phyloP scores from a whole-genome alignment of 1,140 invertebrate species.

The Drosophila sturtevanti region DNA sequence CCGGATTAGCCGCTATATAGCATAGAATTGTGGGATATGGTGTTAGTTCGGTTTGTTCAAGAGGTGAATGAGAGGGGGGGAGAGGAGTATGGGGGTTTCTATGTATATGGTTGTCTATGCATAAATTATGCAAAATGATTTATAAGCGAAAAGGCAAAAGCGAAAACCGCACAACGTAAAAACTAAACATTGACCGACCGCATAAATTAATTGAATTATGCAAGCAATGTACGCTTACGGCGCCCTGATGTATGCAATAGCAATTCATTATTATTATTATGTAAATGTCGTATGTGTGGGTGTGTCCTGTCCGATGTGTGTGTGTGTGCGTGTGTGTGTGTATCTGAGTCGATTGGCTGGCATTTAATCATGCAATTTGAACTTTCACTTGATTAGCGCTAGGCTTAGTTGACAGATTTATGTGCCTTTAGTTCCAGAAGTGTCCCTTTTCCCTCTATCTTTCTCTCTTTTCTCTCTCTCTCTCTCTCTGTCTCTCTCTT shows the following conservation, averaged over 20 bases:
- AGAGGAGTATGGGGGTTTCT: conserved; percentile 15
- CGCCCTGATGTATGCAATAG: conserved; percentile 26
- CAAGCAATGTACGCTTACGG: conserved; percentile 28
- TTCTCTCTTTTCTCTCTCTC: neutral
- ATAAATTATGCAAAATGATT: conserved; percentile 80
- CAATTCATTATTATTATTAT: conserved; percentile 59
- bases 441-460: neutral
- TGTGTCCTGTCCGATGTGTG: conserved; percentile 7
- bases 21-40: too few species aligned
- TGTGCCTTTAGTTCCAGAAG: conserved; percentile 7
- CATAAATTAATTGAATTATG: conserved; percentile 81
- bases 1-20: neutral
- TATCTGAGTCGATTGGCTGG: conserved; percentile 37
- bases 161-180: conserved; percentile 53
- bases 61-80: conserved; percentile 4
- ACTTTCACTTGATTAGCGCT: conserved; percentile 71
- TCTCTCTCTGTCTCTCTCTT: conserved; percentile 8
- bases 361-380: conserved; percentile 60
- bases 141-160: conserved; percentile 59
- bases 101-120: conserved; percentile 29
- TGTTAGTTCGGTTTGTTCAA: too few species aligned
- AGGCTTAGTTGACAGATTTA: conserved; percentile 64
- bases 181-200: conserved; percentile 76
- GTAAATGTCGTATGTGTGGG: conserved; percentile 41
- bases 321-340: conserved; percentile 23